phyloP scores from a whole-genome alignment of 2,113 vertebrate genomes.

The Chaetodon trifascialis region DNA sequence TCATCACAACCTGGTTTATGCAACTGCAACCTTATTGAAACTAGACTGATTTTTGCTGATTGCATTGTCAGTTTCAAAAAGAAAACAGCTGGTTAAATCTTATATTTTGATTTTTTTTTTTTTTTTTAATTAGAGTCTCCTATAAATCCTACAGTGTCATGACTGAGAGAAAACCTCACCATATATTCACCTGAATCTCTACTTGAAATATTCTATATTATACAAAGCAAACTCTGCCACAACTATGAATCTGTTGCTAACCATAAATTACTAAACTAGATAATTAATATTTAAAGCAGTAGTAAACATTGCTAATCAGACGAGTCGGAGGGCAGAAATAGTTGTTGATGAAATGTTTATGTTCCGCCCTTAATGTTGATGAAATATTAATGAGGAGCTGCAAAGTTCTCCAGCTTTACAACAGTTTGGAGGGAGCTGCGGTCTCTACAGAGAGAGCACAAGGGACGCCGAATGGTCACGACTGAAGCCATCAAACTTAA shows the following conservation, averaged over 20 bases:
- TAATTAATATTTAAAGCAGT: conserved; percentile 36
- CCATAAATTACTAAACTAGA: neutral
- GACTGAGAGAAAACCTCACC: neutral
- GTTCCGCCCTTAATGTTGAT: conserved; percentile 63
- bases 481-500: neutral
- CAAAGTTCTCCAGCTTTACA: conserved; percentile 49
- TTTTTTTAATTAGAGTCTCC: neutral
- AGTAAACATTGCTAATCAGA: conserved; percentile 28
- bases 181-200: neutral
- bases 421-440: conserved; percentile 18
- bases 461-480: neutral
- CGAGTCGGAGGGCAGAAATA: conserved; percentile 37
- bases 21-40: conserved; percentile 8
- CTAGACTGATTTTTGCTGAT: neutral
- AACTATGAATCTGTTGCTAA: neutral
- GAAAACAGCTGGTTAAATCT: neutral
- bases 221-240: neutral
- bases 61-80: neutral
- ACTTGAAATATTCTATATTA: neutral
- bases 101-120: neutral
- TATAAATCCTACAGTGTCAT: neutral
- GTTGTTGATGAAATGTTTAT: conserved; percentile 70
- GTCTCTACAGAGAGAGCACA: neutral
- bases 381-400: conserved; percentile 68
- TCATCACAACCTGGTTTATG: neutral